Evolutionary conservation across 2,797 vertebrate genomes (phyloP).

Genomic region (Pelobates cultripes): DNA sequence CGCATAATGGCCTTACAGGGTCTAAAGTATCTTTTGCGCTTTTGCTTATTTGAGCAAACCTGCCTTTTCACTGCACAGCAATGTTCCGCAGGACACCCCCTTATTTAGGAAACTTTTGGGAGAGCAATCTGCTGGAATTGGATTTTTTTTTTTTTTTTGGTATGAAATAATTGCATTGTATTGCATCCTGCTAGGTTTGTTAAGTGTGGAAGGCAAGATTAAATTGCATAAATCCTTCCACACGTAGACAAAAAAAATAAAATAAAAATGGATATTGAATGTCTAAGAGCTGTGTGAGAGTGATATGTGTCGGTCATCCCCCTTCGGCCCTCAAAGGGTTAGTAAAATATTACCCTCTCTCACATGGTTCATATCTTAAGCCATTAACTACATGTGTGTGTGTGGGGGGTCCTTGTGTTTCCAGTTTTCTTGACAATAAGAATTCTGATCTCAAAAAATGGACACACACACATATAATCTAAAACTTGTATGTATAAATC

Average conservation of each 20-base stretch:
- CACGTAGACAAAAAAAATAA: neutral
- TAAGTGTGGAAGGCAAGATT: neutral
- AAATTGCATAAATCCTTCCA: constrained; percentile 2
- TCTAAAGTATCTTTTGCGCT: neutral
- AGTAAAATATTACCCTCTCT: neutral
- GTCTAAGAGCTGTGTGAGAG: neutral
- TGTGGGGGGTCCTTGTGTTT: too few relatives aligned
- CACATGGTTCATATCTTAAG: too few relatives aligned
- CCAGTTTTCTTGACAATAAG: too few relatives aligned
- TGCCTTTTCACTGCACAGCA: neutral
- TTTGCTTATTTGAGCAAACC: neutral
- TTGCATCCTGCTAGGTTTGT: too few relatives aligned
- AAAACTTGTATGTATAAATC: too few relatives aligned
- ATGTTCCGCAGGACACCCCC: neutral
- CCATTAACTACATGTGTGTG: too few relatives aligned
- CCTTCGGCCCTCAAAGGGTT: neutral
- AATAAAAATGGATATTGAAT: neutral
- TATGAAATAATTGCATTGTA: neutral
- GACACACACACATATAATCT: too few relatives aligned
- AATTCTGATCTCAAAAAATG: too few relatives aligned
- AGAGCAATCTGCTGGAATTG: neutral
- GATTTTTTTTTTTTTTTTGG: neutral
- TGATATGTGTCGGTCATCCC: neutral
- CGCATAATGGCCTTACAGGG: neutral
- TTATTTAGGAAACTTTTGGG: neutral